Base-by-base conservation (phyloP, 2,888 invertebrate genomes). In the Acanthosepion esculentum region DNA sequence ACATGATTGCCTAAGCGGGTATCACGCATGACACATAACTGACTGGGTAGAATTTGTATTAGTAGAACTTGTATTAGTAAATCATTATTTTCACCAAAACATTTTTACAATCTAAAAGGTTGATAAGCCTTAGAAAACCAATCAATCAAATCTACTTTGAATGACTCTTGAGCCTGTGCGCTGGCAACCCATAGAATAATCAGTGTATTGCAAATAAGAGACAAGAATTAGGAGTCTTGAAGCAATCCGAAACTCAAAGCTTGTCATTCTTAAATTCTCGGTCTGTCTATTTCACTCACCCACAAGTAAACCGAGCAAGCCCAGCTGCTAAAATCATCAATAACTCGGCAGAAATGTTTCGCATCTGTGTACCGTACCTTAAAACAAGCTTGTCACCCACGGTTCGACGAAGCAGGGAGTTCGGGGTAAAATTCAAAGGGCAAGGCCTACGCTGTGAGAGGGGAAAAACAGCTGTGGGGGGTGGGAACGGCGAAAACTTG, bases 321-420 rank as follows among this genome's bases (percentile, higher is more conserved):
- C n/a, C 78, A 78, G 78, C 78, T 78, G 78, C 78, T 78, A 78
- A 78, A 29, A 8, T 78, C 78, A 78, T 78, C 78, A 78, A 78
- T 78, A 78, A n/a, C 78, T 15, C n/a, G 15, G 29, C 10, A 78
- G 15, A 29, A 78, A 78, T 29, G 29, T 78, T 78, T n/a, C 78
- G n/a, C 78, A 78, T 78, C 78, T 78, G 78, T 29, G n/a, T 78
- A 78, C n/a, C n/a, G n/a, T 78, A 78, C 29, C 78, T 78, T 78
- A 78, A 78, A n/a, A n/a, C 78, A 78, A 78, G 78, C n/a, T 78
- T n/a, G 78, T 78, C n/a, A 78, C 78, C 78, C 78, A 78, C 78
- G 78, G 78, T 78, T 78, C n/a, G 78, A n/a, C 78, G 78, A 78
- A 78, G 78, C 78, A 18, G 78, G 29, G 78, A 78, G 78, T 78